Evolutionary conservation across 2,797 vertebrate genomes (phyloP).

Genomic region (Chlorospingus semifuscus): DNA sequence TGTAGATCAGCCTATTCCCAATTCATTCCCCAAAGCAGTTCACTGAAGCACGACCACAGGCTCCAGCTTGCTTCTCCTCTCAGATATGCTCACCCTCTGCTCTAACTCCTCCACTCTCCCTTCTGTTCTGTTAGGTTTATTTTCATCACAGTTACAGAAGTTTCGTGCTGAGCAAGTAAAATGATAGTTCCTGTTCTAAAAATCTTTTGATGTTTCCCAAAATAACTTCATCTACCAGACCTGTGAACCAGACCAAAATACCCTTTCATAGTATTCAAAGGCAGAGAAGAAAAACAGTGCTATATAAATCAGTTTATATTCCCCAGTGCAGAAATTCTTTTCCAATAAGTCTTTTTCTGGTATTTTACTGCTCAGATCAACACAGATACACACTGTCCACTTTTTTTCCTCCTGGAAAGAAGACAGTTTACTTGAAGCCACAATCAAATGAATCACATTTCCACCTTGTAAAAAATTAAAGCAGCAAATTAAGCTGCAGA

Average conservation of each 20-base stretch:
- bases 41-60: neutral
- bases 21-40: neutral
- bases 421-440: neutral
- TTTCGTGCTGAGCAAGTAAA: neutral
- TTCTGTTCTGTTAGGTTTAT: conserved; percentile 17
- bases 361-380: neutral
- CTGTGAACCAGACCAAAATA: neutral
- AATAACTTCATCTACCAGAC: neutral
- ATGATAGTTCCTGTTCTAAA: neutral
- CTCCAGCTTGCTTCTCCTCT: neutral
- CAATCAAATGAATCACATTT: neutral
- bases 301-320: neutral
- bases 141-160: neutral
- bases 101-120: conserved; percentile 5
- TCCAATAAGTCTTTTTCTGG: neutral
- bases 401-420: neutral
- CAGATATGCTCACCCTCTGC: neutral
- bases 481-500: neutral
- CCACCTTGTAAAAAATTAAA: neutral
- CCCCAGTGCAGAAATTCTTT: neutral
- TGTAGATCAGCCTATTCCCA: neutral
- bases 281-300: neutral
- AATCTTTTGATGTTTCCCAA: neutral
- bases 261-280: neutral
- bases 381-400: neutral